A percentile compares a stretch with the other conserved stretches of the same genome.
Conservation (phyloP, 2,888 invertebrate genomes). For the Augiades crinisus region DNA sequence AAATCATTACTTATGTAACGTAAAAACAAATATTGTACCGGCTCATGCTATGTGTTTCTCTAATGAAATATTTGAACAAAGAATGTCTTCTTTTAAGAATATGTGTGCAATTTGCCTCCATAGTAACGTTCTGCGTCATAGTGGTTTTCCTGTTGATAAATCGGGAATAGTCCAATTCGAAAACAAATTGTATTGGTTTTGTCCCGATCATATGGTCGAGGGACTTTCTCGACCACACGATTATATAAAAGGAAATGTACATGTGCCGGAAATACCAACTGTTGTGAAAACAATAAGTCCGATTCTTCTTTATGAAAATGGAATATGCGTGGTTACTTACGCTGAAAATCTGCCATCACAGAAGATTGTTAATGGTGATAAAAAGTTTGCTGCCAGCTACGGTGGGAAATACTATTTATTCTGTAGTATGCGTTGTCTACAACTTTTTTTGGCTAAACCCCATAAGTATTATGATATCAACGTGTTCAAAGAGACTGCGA, state of each 20-base stretch:
- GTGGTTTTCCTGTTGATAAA: slow-evolving; percentile 72
- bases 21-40: slow-evolving; percentile 68
- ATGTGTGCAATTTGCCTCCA: slow-evolving; percentile 83
- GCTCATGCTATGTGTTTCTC: slow-evolving; percentile 79
- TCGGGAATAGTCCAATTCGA: slow-evolving; percentile 80
- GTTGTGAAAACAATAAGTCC: slow-evolving; percentile 60
- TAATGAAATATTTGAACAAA: slow-evolving; percentile 71
- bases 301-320: slow-evolving; percentile 71
- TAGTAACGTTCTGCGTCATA: slow-evolving; percentile 52
- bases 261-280: slow-evolving; percentile 77
- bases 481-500: slow-evolving; percentile 57
- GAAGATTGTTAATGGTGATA: slow-evolving; percentile 62
- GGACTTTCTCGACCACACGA: slow-evolving; percentile 67
- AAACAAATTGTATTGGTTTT: slow-evolving; percentile 82
- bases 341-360: slow-evolving; percentile 75
- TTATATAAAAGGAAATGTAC: slow-evolving; percentile 48
- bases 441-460: slow-evolving; percentile 76
- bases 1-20: slow-evolving; percentile 74
- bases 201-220: slow-evolving; percentile 70
- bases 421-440: slow-evolving; percentile 71
- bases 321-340: slow-evolving; percentile 83
- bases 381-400: slow-evolving; percentile 70
- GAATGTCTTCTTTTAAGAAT: slow-evolving; percentile 73
- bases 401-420: slow-evolving; percentile 79
- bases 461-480: slow-evolving; percentile 68